A percentile compares a stretch with the other conserved stretches of the same genome.
Evolutionary conservation across 2,888 invertebrate genomes (phyloP).

Genomic region (Dicranocentrus wangi): DNA sequence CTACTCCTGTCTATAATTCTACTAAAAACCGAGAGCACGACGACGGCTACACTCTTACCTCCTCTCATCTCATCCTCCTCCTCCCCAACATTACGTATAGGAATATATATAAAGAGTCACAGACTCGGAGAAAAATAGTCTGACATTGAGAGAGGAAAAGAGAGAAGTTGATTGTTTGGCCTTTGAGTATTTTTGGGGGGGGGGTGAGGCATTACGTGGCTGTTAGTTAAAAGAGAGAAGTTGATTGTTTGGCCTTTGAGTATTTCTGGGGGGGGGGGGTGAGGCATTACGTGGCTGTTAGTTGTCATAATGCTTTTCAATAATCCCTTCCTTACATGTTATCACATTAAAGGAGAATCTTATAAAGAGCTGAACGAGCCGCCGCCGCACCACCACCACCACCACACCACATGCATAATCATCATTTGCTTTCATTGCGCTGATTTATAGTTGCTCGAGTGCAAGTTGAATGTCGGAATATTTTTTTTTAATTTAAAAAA

Average conservation of each 20-base stretch:
- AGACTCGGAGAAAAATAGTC: too few species aligned
- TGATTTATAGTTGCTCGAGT: background rate
- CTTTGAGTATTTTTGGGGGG: background rate
- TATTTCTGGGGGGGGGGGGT: background rate
- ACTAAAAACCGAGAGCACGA: background rate
- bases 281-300: background rate
- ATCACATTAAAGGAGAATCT: constrained; percentile 21
- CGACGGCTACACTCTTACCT: background rate
- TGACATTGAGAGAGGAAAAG: too few species aligned
- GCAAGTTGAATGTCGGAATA: too few species aligned
- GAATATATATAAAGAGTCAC: too few species aligned
- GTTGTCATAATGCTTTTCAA: constrained; percentile 19
- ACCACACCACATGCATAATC: background rate
- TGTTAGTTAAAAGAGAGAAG: background rate
- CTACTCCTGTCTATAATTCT: constrained; percentile 46
- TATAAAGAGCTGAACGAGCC: too few species aligned
- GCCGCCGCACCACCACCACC: too few species aligned
- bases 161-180: background rate
- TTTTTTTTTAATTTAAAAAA: too few species aligned
- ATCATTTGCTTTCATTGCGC: background rate
- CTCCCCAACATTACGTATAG: too few species aligned
- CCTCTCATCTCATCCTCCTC: constrained; percentile 14
- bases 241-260: background rate
- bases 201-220: background rate
- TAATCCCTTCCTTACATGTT: constrained; percentile 12